A percentile compares a stretch with the other conserved stretches of the same genome.
phyloP scores from a whole-genome alignment of 2,797 vertebrate genomes.

The Channallabes apus region DNA sequence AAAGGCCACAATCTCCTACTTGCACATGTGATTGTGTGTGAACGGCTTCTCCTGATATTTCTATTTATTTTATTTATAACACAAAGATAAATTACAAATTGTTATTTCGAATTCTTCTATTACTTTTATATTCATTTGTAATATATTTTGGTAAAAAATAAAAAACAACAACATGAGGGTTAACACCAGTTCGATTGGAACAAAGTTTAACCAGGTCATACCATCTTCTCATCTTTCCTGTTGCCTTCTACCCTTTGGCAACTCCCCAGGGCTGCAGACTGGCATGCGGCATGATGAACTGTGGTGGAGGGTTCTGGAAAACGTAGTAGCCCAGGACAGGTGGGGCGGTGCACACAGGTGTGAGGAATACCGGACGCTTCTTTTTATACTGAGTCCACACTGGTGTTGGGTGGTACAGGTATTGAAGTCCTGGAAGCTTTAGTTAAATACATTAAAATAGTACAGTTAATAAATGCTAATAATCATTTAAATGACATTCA shows the following conservation, averaged over 20 bases:
- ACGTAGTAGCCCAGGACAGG: constrained; percentile 75
- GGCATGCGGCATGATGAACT: constrained; percentile 76
- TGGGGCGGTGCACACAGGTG: constrained; percentile 66
- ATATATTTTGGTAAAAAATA: not conserved
- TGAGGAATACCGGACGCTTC: constrained; percentile 66
- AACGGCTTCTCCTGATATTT: not conserved
- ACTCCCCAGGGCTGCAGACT: constrained; percentile 69
- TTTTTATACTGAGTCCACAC: constrained; percentile 74
- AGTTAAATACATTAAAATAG: constrained; percentile 29
- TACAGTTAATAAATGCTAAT: not conserved
- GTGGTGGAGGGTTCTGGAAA: constrained; percentile 67
- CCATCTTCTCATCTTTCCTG: not conserved
- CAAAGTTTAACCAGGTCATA: not conserved
- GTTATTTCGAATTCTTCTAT: not conserved
- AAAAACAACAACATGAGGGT: not conserved
- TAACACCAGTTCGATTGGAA: not conserved
- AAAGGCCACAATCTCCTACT: not conserved
- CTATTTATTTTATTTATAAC: not conserved
- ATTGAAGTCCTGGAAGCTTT: constrained; percentile 67
- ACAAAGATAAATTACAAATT: not conserved
- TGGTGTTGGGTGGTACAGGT: constrained; percentile 70
- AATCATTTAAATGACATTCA: not conserved
- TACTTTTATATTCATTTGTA: no score
- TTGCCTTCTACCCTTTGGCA: constrained; percentile 57
- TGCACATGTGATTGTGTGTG: not conserved